Evolutionary conservation across 2,888 invertebrate genomes (phyloP).

Genomic region (Diarsia dahlii): DNA sequence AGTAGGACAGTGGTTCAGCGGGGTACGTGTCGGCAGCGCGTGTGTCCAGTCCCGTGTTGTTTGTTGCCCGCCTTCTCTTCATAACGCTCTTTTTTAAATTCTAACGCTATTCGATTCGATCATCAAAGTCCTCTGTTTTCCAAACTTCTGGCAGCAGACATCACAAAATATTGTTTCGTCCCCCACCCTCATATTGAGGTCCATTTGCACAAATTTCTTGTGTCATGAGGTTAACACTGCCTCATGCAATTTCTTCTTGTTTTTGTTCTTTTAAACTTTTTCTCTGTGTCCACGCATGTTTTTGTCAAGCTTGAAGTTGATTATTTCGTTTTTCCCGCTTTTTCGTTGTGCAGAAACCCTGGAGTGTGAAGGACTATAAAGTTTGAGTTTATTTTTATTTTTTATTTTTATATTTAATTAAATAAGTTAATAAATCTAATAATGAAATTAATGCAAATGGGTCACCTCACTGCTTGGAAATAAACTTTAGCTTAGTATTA

Average conservation of each 20-base stretch:
- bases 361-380: slow-evolving; percentile 55
- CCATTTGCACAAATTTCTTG: slow-evolving; percentile 88
- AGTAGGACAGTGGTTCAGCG: slow-evolving; percentile 93
- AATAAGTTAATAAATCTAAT: slow-evolving; percentile 51
- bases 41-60: slow-evolving; percentile 82
- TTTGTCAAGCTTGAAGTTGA: slow-evolving; percentile 76
- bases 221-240: slow-evolving; percentile 73
- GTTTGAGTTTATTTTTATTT: slow-evolving; percentile 61
- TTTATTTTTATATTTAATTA: slow-evolving; percentile 54
- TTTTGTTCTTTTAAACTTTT: slow-evolving; percentile 78
- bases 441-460: slow-evolving; percentile 86
- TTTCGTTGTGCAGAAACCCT: slow-evolving; percentile 73
- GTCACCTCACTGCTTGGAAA: slow-evolving; percentile 84
- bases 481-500: slow-evolving; percentile 17
- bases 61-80: slow-evolving; percentile 79
- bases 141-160: slow-evolving; percentile 81
- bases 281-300: slow-evolving; percentile 91
- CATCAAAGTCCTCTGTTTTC: slow-evolving; percentile 53
- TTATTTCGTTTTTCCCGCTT: slow-evolving; percentile 64
- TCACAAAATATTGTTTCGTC: slow-evolving; percentile 79
- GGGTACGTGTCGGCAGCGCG: slow-evolving; percentile 92
- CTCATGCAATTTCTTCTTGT: slow-evolving; percentile 76
- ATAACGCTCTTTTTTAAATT: slow-evolving; percentile 44
- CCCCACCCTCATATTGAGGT: slow-evolving; percentile 86
- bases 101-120: slow-evolving; percentile 69